These are phyloP conservation scores for Apogon hyalosoma DNA, from an alignment of 2,797 vertebrate genomes.

Conservation along the genomic window DNA sequence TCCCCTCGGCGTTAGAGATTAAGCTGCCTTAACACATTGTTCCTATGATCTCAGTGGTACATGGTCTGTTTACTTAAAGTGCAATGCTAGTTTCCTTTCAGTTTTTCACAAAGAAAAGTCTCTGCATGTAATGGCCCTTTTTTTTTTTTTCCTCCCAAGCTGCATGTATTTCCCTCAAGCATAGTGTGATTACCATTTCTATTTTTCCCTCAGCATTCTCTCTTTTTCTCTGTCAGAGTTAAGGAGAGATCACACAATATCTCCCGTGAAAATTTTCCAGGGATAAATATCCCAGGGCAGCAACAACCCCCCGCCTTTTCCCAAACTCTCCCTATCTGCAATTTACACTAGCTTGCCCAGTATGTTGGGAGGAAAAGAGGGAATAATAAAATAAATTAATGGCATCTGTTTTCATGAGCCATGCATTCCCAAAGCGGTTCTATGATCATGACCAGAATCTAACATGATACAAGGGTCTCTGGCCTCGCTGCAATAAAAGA, in stretches of 20 bases:
- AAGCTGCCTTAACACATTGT: constrained; percentile 70
- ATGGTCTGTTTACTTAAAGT: constrained; percentile 70
- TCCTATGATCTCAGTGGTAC: constrained; percentile 58
- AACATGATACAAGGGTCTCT: constrained; percentile 40
- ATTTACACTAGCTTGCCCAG: constrained; percentile 63
- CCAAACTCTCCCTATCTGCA: constrained; percentile 64
- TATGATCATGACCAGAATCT: constrained; percentile 57
- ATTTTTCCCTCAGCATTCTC: constrained; percentile 57
- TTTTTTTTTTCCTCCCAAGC: constrained; percentile 47
- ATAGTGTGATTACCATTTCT: constrained; percentile 73
- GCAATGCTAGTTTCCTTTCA: constrained; percentile 58
- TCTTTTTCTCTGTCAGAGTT: constrained; percentile 66
- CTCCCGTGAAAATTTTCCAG: constrained; percentile 53
- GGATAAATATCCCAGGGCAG: constrained; percentile 79
- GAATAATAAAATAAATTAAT: constrained; percentile 58
- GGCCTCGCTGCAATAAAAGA: constrained; percentile 51
- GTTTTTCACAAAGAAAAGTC: constrained; percentile 58
- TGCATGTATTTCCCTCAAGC: constrained; percentile 74
- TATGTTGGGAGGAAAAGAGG: constrained; percentile 47
- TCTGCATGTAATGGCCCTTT: constrained; percentile 46
- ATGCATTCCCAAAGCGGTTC: constrained; percentile 58
- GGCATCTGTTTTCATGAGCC: constrained; percentile 43
- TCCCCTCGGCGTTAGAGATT: constrained; percentile 62
- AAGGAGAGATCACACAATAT: constrained; percentile 71
- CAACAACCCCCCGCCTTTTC: constrained; percentile 38